phyloP scores from a whole-genome alignment of 1,140 invertebrate species.

The Galendromus occidentalis region DNA sequence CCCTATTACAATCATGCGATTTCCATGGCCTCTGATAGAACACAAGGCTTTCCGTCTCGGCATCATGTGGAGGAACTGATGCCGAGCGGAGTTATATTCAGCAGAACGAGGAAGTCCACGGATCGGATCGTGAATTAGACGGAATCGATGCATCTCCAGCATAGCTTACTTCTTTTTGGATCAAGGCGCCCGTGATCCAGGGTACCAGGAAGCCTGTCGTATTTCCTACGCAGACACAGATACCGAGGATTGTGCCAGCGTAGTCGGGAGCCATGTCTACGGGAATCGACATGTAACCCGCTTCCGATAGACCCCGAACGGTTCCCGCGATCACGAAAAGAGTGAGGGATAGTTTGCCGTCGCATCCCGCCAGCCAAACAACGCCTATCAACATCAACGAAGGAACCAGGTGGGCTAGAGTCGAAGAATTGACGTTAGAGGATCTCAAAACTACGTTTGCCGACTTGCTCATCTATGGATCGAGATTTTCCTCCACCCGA shows the following conservation, averaged over 20 bases:
- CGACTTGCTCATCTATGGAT: no score
- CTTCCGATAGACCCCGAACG: slow-evolving; percentile 18
- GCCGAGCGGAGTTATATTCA: no score
- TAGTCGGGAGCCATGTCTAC: slow-evolving; percentile 20
- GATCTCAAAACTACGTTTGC: no score
- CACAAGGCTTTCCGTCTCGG: no score
- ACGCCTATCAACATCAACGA: not conserved
- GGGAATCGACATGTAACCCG: slow-evolving; percentile 19
- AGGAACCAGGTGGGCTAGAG: not conserved
- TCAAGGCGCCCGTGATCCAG: not conserved
- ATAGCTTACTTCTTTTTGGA: not conserved
- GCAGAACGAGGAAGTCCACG: no score
- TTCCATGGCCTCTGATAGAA: no score
- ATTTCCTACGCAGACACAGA: not conserved
- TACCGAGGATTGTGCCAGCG: slow-evolving; percentile 19
- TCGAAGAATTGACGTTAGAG: not conserved
- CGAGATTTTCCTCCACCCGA: no score
- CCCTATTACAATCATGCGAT: no score
- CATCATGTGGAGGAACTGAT: no score
- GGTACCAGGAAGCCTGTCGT: slow-evolving; percentile 1
- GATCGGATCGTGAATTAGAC: no score
- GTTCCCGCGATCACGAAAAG: slow-evolving; percentile 18
- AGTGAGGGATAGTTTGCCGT: slow-evolving; percentile 8
- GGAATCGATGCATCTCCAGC: no score
- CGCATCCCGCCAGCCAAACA: slow-evolving; percentile 14